Conservation (phyloP, 2,888 invertebrate genomes). For the Zeuzera pyrina region DNA sequence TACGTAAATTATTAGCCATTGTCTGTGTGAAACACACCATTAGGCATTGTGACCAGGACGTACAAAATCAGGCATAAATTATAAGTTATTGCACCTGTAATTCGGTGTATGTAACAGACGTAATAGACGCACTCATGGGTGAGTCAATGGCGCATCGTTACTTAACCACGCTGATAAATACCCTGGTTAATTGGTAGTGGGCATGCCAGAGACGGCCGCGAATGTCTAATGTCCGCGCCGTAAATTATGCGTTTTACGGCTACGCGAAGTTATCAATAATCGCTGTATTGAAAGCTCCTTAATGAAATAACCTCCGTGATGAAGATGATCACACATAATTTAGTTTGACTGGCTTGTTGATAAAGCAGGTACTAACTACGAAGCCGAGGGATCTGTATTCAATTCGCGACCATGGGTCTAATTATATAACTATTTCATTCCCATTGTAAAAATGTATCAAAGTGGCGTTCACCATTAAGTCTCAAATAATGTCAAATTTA, state of each 20-base stretch:
- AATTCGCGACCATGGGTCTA: no score
- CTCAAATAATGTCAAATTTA: no score
- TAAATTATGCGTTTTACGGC: slow-evolving; percentile 56
- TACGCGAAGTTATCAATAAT: slow-evolving; percentile 45
- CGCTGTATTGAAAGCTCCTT: slow-evolving; percentile 37
- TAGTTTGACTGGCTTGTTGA: no score
- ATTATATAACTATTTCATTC: no score
- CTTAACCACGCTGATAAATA: slow-evolving; percentile 46
- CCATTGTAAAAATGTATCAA: no score
- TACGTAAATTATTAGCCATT: no score
- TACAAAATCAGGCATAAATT: slow-evolving; percentile 31
- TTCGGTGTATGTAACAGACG: slow-evolving; percentile 11
- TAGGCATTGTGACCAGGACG: slow-evolving; percentile 14
- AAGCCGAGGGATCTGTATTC: no score
- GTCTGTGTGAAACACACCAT: no score
- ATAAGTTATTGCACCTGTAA: slow-evolving; percentile 23
- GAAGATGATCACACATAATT: no score
- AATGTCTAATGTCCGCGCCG: slow-evolving; percentile 30
- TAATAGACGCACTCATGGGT: no score
- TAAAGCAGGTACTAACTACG: no score
- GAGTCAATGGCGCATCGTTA: slow-evolving; percentile 37
- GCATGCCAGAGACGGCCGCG: slow-evolving; percentile 24
- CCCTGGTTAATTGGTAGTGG: slow-evolving; percentile 52
- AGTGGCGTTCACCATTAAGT: no score
- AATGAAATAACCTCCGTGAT: slow-evolving; percentile 14